phyloP scores from a whole-genome alignment of 2,113 vertebrate genomes.

The Ariopsis seemanni region DNA sequence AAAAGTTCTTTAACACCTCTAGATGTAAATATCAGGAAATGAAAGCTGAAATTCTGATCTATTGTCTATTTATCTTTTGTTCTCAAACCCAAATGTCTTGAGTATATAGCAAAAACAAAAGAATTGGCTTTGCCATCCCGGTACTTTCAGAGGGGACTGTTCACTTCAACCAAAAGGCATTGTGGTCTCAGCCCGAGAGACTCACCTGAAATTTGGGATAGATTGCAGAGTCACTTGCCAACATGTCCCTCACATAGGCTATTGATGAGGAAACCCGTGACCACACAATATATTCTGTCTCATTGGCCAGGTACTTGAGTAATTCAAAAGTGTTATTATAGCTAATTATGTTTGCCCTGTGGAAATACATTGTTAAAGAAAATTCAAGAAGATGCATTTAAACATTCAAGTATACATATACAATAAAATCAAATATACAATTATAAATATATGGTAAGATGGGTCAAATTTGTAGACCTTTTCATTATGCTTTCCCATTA shows the following conservation, averaged over 20 bases:
- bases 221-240: constrained; percentile 73
- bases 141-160: neutral
- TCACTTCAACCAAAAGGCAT: neutral
- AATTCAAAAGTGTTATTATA: constrained; percentile 80
- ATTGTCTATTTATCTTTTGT: neutral
- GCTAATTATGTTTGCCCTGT: constrained; percentile 79
- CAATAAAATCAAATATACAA: neutral
- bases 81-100: neutral
- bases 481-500: neutral
- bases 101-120: neutral
- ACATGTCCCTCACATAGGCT: constrained; percentile 83
- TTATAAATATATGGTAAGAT: neutral
- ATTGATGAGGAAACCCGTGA: constrained; percentile 75
- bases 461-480: neutral
- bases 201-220: constrained; percentile 84
- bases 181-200: neutral
- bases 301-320: constrained; percentile 79
- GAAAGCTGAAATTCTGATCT: neutral
- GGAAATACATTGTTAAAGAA: constrained; percentile 46
- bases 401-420: neutral
- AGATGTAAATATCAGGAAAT: neutral
- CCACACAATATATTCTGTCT: constrained; percentile 86
- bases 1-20: neutral
- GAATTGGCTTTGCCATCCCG: neutral
- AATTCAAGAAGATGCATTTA: neutral